Evolutionary conservation across 2,888 invertebrate species (phyloP), one percentile per base, ranked within the genome.

Genomic region (Rhagium mordax): DNA sequence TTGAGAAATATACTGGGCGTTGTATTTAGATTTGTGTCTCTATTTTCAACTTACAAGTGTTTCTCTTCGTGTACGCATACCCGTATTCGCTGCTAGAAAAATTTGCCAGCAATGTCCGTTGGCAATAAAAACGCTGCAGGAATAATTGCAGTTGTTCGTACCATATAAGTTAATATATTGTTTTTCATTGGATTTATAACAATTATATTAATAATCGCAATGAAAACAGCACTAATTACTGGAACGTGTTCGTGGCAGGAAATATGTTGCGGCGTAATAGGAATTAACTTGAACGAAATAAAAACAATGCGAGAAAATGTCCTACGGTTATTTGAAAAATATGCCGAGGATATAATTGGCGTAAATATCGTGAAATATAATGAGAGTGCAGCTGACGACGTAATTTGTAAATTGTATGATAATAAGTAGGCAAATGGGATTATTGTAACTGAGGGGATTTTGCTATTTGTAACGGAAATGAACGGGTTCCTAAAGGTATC

Each of bases 211-310:
- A 65, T 65, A 65, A 53, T 65, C 21, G 51, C 55, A 53, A 65
- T 65, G 65, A 65, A 65, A 65, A 65, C 29, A 51, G 18, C 65
- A n/a, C 24, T 49, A 65, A 65, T 65, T 65, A 41, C 51, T 27
- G 65, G 65, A 65, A 65, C 65, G 53, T 65, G 65, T 65, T 55
- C 65, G 27, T 20, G 53, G 53, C 65, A 65, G 65, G 65, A 65
- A 65, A 65, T 65, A 55, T 21, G 53, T 15, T 33, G 49, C 33
- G 20, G 51, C 7, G n/a, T 53, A 33, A 53, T 24, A 33, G 18
- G 18, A 41, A 41, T 41, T 41, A 59, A 59, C 59, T 29, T 27
- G 6, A 59, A 7, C 29, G 29, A 2, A 29, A 53, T 15, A 65
- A 65, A 65, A 29, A 18, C 53, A 29, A 33, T 18, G 15, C 18